Conservation (phyloP, 2,888 invertebrate species). For the Limnephilus lunatus region DNA sequence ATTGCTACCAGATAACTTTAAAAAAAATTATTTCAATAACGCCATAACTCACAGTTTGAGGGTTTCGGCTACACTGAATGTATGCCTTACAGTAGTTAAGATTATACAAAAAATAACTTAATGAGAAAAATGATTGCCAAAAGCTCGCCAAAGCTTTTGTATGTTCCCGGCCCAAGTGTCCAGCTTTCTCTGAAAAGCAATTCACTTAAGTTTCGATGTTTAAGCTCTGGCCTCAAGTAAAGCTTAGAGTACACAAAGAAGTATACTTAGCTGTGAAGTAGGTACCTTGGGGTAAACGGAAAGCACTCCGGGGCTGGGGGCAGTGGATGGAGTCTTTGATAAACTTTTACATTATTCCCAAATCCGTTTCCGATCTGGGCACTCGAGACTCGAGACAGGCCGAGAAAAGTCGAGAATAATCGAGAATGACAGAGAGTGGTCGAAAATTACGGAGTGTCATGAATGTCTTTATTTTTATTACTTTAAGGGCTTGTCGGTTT, state of each 20-base stretch:
- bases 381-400: not conserved
- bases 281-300: not conserved
- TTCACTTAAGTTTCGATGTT: not conserved
- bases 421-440: not conserved
- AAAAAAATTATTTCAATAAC: not conserved
- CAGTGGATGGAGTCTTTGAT: not conserved
- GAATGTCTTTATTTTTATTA: not conserved
- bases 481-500: not conserved
- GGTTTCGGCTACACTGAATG: not conserved
- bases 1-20: too few species aligned
- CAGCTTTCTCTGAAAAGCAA: not conserved
- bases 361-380: not conserved
- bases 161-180: not conserved
- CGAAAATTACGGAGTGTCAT: not conserved
- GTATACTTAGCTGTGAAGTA: not conserved
- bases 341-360: not conserved
- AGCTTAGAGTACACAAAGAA: not conserved
- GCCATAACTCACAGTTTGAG: not conserved
- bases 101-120: not conserved
- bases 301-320: not conserved
- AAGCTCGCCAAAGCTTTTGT: not conserved
- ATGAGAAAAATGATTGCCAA: not conserved
- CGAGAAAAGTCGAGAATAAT: not conserved
- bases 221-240: not conserved
- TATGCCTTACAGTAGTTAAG: not conserved